Evolutionary conservation across 1,140 invertebrate genomes (phyloP), one percentile per base, ranked within the genome.

Genomic region (Zaprionus africanus): DNA sequence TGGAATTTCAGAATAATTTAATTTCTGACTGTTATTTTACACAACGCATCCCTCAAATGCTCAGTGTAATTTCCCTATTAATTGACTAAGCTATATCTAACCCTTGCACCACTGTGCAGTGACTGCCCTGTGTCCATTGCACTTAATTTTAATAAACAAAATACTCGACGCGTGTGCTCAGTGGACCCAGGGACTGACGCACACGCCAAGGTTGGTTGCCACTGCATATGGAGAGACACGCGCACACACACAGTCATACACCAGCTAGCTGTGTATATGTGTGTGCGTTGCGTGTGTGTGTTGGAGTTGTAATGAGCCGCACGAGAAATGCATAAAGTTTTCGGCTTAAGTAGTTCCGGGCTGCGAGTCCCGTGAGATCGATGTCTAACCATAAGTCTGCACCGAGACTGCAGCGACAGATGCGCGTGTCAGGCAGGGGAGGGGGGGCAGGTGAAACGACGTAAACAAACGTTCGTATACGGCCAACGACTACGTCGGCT

Each of bases 61-160:
- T 12, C n/a, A 1, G 9, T 31, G 9, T 46, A 28, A 46, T 31
- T 17, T 34, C 31, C 9, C 31, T 19, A 31, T 15, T 28, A 17
- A 13, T 43, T 28, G 1, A 7, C 19, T 5, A n/a, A 4, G 7
- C 24, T 12, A 56, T n/a, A 6, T 3, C 9, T 4, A 1, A 46
- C 4, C 15, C 17, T 26, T 1, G 56, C 2, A 4, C 69, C 81
- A 86, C 69, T 76, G 78, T 87, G 24, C 65, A 0, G 28, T 9
- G 22, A 9, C 31, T 62, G 66, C 17, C 53, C 67, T 36, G 64
- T 68, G 76, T 67, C 81, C 75, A 60, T 67, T 68, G 76, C 81
- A 84, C 85, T 90, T 88, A 81, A 90, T 88, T 84, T 90, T 88
- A 88, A 88, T 88, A 88, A 88, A 88, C 84, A 84, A 90, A 88